Evolutionary conservation across 1,140 invertebrate genomes (phyloP), one percentile per base, ranked within the genome.

Genomic region (Condylostylus longicornis): DNA sequence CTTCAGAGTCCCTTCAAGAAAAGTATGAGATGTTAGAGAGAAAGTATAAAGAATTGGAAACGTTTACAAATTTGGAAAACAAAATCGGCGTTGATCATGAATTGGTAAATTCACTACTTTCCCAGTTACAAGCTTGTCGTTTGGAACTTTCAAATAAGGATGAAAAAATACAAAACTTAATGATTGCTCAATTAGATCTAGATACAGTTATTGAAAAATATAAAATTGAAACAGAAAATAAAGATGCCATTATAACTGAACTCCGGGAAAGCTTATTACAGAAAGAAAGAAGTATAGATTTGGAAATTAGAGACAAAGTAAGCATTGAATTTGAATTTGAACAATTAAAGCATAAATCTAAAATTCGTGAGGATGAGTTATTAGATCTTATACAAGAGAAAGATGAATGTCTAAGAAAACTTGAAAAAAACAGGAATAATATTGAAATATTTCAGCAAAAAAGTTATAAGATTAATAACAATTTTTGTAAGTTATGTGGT

Each of bases 301-400:
- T 54, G 38, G 60, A 61, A 45, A 53, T 54, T 33, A 50, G 51
- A 25, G 43, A 49, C 10, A 43, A 49, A 4, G 41, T 52, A 14
- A 50, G 48, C 37, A 30, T 60, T n/a, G 47, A 60, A 25, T 61
- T 53, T 42, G 43, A 63, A 46, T 56, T 50, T 30, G 34, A 58
- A 27, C 42, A 40, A 8, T 45, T 47, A 18, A 49, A 56, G 36
- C 38, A 38, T 3, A 54, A 52, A 34, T 43, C 48, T 15, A 49
- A 50, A 32, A 41, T 36, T 10, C 45, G 61, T 4, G 54, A 61
- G 45, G 41, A 42, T 5, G 49, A 61, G 14, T 33, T 62, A 4
- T 29, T 54, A 3, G 32, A 42, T 4, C 34, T 30, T 6, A 35
- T 62, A 13, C 37, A 45, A 5, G 50, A 57, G n/a, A 55, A 52